Evolutionary conservation across 2,888 invertebrate species (phyloP).

Genomic region (Callyntrura guangdongensis): DNA sequence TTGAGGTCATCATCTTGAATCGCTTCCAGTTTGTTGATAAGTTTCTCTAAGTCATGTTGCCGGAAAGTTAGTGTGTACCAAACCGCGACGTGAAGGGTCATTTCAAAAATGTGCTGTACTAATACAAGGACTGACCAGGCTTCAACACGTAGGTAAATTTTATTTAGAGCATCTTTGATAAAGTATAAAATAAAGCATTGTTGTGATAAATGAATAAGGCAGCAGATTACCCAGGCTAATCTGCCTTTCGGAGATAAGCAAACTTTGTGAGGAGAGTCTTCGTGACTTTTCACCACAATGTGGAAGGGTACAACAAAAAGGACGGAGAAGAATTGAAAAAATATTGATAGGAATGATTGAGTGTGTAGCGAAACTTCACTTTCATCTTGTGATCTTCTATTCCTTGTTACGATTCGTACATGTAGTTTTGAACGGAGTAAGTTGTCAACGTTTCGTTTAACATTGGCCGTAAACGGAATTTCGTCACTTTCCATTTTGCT

Average conservation of each 20-base stretch:
- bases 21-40: neutral
- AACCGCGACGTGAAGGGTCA: neutral
- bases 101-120: neutral
- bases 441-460: neutral
- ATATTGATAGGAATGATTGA: neutral
- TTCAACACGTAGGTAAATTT: neutral
- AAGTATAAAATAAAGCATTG: slow-evolving; percentile 2
- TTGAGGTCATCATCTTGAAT: neutral
- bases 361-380: neutral
- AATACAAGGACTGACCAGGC: neutral
- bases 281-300: neutral
- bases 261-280: neutral
- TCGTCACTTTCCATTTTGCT: neutral
- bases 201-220: neutral
- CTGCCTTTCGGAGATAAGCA: neutral
- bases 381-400: neutral
- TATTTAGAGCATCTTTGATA: neutral
- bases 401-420: too few relatives aligned
- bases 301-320: neutral
- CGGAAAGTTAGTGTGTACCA: neutral
- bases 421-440: neutral
- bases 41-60: neutral
- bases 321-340: neutral
- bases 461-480: neutral
- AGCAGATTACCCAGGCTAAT: neutral